phyloP scores from a whole-genome alignment of 1,140 invertebrate species.

The Metaphire vulgaris region DNA sequence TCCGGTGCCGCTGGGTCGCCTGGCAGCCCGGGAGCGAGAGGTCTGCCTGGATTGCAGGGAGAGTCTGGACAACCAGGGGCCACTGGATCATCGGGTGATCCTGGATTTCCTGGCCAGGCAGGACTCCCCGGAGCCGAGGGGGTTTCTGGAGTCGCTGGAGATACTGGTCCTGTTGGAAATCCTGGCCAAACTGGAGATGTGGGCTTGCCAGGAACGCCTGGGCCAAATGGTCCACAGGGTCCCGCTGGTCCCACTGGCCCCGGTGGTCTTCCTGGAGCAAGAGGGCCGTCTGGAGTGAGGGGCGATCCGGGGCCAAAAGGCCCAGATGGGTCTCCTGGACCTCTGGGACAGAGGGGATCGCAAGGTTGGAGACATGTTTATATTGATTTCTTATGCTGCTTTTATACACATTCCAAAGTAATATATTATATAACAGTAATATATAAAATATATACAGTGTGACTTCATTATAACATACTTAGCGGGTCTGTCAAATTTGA shows the following conservation, averaged over 20 bases:
- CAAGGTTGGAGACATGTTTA: too few species aligned
- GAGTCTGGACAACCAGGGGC: constrained; percentile 26
- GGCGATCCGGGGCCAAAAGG: neutral
- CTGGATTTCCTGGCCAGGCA: neutral
- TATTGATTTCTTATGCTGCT: too few species aligned
- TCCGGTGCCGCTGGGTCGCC: constrained; percentile 16
- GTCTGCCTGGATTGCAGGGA: constrained; percentile 26
- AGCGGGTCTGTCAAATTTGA: too few species aligned
- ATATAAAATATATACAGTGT: too few species aligned
- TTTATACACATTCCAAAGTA: too few species aligned
- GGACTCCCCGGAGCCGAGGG: constrained; percentile 24
- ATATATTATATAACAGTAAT: too few species aligned
- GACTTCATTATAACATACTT: too few species aligned
- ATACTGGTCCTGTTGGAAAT: constrained; percentile 12
- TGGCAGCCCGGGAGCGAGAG: constrained; percentile 39
- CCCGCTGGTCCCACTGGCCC: neutral
- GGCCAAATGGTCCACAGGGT: neutral
- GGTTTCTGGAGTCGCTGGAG: constrained; percentile 26
- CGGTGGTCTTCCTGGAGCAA: neutral
- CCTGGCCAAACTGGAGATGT: constrained; percentile 11
- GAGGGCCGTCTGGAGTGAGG: neutral
- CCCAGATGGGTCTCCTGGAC: neutral
- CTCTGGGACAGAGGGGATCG: constrained; percentile 2
- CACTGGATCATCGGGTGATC: neutral
- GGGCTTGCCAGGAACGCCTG: neutral